Evolutionary conservation across 2,113 vertebrate genomes (phyloP).

Genomic region (Hylia prasina): DNA sequence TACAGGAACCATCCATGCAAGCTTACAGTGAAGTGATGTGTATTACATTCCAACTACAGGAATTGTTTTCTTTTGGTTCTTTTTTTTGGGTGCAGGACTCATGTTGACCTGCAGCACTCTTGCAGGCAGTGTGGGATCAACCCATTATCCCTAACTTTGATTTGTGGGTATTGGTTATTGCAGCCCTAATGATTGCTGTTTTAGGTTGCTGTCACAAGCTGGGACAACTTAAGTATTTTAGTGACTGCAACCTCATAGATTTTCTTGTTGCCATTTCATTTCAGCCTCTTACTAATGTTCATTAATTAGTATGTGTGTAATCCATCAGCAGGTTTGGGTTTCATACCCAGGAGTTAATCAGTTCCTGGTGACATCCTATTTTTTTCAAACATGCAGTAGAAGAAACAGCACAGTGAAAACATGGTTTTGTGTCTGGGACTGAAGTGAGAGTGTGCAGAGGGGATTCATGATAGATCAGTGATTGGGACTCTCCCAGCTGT

Average conservation of each 20-base stretch:
- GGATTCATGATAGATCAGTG: background rate
- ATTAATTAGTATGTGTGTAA: background rate
- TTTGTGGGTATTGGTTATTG: background rate
- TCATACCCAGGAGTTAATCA: background rate
- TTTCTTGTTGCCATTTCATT: background rate
- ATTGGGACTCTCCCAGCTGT: background rate
- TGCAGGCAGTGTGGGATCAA: rapidly evolving
- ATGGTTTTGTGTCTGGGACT: background rate
- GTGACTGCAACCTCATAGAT: background rate
- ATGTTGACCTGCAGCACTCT: background rate
- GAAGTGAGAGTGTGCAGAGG: background rate
- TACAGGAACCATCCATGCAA: background rate
- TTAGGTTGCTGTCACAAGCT: background rate
- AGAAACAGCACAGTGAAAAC: background rate
- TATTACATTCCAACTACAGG: background rate
- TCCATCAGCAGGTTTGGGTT: background rate
- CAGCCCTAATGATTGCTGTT: background rate
- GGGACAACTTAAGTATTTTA: background rate
- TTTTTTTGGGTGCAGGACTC: background rate
- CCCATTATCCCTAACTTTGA: background rate
- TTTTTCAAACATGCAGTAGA: background rate
- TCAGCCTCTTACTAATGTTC: background rate
- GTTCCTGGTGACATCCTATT: background rate
- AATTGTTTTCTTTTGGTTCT: background rate
- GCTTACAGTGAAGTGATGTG: background rate